A percentile compares a stretch with the other conserved stretches of the same genome.
These are phyloP conservation scores for Propsilocerus akamusi DNA, from an alignment of 1,140 invertebrate genomes.

Conservation along the genomic window DNA sequence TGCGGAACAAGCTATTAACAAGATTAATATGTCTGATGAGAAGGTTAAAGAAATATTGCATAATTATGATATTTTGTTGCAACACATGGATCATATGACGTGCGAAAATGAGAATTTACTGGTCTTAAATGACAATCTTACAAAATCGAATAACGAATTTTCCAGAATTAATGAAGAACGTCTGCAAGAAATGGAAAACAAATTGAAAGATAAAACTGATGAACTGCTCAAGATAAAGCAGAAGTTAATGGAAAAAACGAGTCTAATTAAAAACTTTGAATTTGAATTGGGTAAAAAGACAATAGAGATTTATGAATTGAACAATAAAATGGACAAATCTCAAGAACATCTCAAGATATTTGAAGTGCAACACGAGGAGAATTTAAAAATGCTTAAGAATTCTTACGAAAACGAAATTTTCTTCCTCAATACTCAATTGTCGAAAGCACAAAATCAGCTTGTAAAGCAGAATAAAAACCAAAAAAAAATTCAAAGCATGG, in stretches of 20 bases:
- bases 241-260: neutral
- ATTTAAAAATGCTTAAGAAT: conserved; percentile 1
- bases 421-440: neutral
- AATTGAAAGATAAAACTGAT: neutral
- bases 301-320: neutral
- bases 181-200: neutral
- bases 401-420: conserved; percentile 3
- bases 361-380: neutral
- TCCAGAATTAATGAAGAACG: neutral
- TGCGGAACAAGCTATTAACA: neutral
- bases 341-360: neutral
- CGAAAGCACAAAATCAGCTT: neutral
- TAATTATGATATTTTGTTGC: neutral
- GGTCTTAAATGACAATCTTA: neutral
- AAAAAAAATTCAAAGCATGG: neutral
- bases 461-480: neutral
- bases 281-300: neutral
- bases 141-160: neutral
- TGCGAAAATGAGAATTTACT: neutral
- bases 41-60: conserved; percentile 1
- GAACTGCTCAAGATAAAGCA: neutral
- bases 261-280: neutral
- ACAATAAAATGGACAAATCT: neutral
- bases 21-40: neutral
- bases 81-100: neutral